Evolutionary conservation across 2,113 vertebrate genomes (phyloP), one percentile per base, ranked within the genome.

Genomic region (Grammomys surdaster): DNA sequence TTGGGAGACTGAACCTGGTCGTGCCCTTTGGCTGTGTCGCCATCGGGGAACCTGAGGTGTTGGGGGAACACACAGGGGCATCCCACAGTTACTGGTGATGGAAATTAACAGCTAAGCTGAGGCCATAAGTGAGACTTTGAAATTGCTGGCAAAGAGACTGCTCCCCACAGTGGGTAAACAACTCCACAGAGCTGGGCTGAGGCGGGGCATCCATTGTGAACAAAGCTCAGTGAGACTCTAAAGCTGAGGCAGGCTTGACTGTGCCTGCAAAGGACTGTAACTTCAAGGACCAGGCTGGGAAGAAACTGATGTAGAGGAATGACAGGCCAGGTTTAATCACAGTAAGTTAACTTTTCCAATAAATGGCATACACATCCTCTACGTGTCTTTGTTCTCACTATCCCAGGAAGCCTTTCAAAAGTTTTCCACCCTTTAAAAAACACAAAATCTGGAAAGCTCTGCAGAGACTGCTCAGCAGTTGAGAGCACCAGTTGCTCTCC

Each of bases 161-260:
- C 28, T 1, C 7, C 5, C 20, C 4, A 0, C 0, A 6, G 7
- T 24, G 3, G 5, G 43, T 51, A 72, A 56, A 31, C 2, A 48
- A 75, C 46, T 12, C 12, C 0, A 13, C 28, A 7, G 33, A 8
- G 8, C 56, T 69, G 7, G 7, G 6, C 54, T 16, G 58, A 92
- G 24, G 0, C 0, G 0, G 40, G 12, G 7, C 40, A 1, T 1
- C 12, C 9, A 26, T 43, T 26, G 36, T 69, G 82, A 86, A 20
- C 19, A 26, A 4, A 40, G n/a, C 51, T 48, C 14, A 46, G 43
- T 22, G 7, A 73, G 26, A 8, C 5, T 1, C 6, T 14, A 56
- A 77, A 51, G 48, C 36, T 40, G 17, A 14, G n/a, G 13, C 28
- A 20, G 22, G 14, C 36, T 88, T 80, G 51, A 11, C 40, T 20